phyloP scores from a whole-genome alignment of 2,113 vertebrate species.

The Hypocryptadius cinnamomeus region DNA sequence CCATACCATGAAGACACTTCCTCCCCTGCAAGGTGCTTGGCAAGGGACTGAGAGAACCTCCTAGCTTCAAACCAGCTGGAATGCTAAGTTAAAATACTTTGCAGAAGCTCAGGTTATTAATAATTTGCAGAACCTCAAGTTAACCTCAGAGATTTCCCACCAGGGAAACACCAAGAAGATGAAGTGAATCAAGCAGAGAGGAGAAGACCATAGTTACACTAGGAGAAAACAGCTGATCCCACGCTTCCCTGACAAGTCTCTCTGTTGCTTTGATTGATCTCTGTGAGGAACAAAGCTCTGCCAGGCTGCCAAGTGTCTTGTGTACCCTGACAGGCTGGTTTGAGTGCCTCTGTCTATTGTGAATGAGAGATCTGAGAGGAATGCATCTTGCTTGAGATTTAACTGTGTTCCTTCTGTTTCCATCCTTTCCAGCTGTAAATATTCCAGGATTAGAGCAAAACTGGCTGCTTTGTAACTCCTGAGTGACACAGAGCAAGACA shows the following conservation, averaged over 20 bases:
- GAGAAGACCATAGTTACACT: not conserved
- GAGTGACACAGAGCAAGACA: not conserved
- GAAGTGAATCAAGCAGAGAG: not conserved
- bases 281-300: not conserved
- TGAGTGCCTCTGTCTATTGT: not conserved
- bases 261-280: not conserved
- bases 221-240: not conserved
- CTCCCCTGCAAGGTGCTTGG: not conserved
- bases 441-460: not conserved
- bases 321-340: not conserved
- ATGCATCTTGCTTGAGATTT: not conserved
- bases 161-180: not conserved
- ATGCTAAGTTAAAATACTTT: not conserved
- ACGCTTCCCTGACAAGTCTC: not conserved
- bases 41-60: not conserved
- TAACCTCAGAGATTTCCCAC: not conserved
- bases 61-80: not conserved
- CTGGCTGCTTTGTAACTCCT: not conserved
- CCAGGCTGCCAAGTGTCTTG: not conserved
- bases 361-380: not conserved
- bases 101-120: not conserved
- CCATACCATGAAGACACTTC: accelerated
- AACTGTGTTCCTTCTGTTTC: not conserved
- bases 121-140: not conserved
- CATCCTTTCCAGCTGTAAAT: not conserved